Evolutionary conservation across 2,888 invertebrate genomes (phyloP).

Genomic region (Nymphalis c-album): DNA sequence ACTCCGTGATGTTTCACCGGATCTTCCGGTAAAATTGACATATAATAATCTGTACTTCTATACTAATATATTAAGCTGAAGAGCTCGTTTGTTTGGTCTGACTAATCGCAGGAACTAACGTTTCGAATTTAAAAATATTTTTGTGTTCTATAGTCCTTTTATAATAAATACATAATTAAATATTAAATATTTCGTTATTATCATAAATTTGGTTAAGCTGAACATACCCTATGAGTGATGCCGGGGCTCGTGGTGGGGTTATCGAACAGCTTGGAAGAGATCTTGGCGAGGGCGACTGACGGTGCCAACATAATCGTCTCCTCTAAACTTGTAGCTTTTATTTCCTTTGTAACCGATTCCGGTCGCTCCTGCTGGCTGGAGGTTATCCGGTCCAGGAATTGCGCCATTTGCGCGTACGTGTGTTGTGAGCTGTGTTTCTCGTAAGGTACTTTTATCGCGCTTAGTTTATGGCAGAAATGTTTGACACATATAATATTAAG

Average conservation of each 20-base stretch:
- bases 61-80: too few species aligned
- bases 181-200: too few species aligned
- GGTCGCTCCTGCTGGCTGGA: constrained; percentile 67
- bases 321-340: constrained; percentile 62
- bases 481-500: background rate
- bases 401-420: constrained; percentile 88
- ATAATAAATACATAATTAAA: too few species aligned
- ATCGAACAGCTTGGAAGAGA: constrained; percentile 65
- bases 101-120: too few species aligned
- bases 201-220: too few species aligned
- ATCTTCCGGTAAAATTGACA: too few species aligned
- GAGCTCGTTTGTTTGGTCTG: too few species aligned
- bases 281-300: constrained; percentile 55
- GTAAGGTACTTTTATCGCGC: background rate
- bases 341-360: constrained; percentile 56
- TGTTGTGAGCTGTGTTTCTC: constrained; percentile 84
- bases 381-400: constrained; percentile 87
- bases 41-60: too few species aligned
- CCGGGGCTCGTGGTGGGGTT: constrained; percentile 66
- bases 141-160: too few species aligned
- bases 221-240: constrained; percentile 69
- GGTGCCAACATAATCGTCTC: constrained; percentile 65
- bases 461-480: background rate
- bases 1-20: too few species aligned
- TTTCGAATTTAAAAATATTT: too few species aligned